These are phyloP conservation scores for Xiphias gladius DNA, from an alignment of 2,113 vertebrate species.

Conservation along the genomic window DNA sequence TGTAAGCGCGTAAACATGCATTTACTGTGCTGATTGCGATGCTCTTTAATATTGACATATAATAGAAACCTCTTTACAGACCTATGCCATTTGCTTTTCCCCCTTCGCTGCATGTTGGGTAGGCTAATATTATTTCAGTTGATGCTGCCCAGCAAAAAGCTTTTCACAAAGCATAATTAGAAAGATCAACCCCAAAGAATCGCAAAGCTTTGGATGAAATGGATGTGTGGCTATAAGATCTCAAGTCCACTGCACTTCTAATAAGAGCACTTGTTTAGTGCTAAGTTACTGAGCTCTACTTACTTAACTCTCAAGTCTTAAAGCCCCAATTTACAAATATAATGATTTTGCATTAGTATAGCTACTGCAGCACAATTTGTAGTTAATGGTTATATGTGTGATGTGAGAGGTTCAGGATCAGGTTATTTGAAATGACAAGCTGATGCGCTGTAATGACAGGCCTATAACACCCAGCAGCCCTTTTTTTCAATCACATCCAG, in stretches of 20 bases:
- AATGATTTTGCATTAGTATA: conserved; percentile 34
- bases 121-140: conserved; percentile 48
- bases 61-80: conserved; percentile 46
- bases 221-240: not conserved
- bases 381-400: conserved; percentile 20
- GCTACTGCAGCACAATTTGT: not conserved
- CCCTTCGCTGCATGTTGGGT: conserved; percentile 42
- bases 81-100: conserved; percentile 63
- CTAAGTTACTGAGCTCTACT: conserved; percentile 1
- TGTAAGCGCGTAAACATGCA: conserved; percentile 9
- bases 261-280: conserved; percentile 2
- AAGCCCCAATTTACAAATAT: conserved; percentile 26
- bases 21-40: conserved; percentile 43
- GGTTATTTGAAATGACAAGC: conserved; percentile 54
- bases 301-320: conserved; percentile 1
- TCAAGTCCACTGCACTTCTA: not conserved
- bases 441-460: conserved; percentile 52
- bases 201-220: conserved; percentile 10
- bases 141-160: conserved; percentile 33
- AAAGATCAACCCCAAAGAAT: not conserved
- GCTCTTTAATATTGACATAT: conserved; percentile 55
- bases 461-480: conserved; percentile 60
- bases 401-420: conserved; percentile 35
- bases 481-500: conserved; percentile 45
- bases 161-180: conserved; percentile 18